Base-by-base conservation (phyloP, 92 coral and sea anemone genomes). In the Pocillopora grandis region DNA sequence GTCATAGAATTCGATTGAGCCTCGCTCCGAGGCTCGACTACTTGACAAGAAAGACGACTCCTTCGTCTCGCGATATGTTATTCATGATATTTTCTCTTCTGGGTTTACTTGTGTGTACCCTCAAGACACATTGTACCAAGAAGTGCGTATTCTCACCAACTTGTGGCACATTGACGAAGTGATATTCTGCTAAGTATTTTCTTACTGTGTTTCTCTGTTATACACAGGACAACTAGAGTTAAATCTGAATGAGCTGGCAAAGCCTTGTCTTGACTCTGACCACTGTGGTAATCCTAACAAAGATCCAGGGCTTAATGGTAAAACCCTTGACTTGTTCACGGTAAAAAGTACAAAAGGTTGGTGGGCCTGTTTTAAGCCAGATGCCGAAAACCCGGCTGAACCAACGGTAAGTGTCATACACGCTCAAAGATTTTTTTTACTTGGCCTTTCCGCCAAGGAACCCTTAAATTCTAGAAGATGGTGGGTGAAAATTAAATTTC, bases 301-400 rank as follows among this genome's bases (percentile, higher is more conserved):
- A 68, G 93, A 92, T 49, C 89, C 92, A 60, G 96, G 93, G 6
- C 87, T 89, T 58, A 84, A 90, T 63, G 93, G 90, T 10, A 87
- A 94, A 79, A 84, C 86, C 10, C 81, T 92, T 13, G 88, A 90
- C 64, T 75, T 97, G 87, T 97, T 97, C 89, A 89, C 89, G 21
- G 88, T 87, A 84, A 94, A 92, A 81, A 87, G 88, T 48, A 89
- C 89, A 27, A 89, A 80, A 19, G 99, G 99, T 13, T 97, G 98
- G 98, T 97, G 99, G 99, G 98, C 99, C 0, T 91, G 95, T 57
- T 92, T 80, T 75, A 89, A 92, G 79, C 95, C 90, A 18, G 98
- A 91, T 16, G 82, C 78, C 6, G 90, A 86, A 23, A 76, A 90
- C 62, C 92, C 92, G 62, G 62, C 75, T 1, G 12, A 3, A 3